A percentile compares a stretch with the other conserved stretches of the same genome.
Conservation (phyloP, 2,888 invertebrate genomes). For the Camptogramma bilineatum region DNA sequence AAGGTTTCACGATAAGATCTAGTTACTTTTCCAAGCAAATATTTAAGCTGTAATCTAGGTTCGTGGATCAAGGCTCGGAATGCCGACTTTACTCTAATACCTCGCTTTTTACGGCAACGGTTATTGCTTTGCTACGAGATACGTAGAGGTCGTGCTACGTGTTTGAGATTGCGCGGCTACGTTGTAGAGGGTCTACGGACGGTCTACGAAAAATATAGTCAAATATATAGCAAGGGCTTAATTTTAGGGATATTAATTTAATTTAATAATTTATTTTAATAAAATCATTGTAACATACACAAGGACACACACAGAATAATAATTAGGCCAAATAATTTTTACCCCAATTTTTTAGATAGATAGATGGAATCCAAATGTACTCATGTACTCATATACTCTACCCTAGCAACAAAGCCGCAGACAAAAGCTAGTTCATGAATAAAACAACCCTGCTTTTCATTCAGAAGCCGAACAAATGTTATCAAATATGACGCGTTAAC, state of each 20-base stretch:
- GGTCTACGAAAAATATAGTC: not conserved
- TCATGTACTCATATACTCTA: no score
- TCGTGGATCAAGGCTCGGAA: slow-evolving; percentile 8
- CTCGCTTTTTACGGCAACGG: not conserved
- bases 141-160: not conserved
- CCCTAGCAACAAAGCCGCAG: not conserved
- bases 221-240: not conserved
- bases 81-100: not conserved
- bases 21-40: not conserved
- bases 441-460: not conserved
- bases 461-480: slow-evolving; percentile 3
- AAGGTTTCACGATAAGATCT: not conserved
- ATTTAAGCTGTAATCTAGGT: slow-evolving; percentile 8
- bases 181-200: not conserved
- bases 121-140: slow-evolving; percentile 1
- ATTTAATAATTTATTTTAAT: no score
- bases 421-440: not conserved
- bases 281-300: no score
- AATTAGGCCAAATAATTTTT: no score
- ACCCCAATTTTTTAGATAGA: no score
- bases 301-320: no score
- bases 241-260: no score
- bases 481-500: not conserved
- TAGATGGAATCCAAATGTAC: not conserved
- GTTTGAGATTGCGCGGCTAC: not conserved